Base-by-base conservation (phyloP, 2,888 invertebrate species). In the Ganaspis brasiliensis region DNA sequence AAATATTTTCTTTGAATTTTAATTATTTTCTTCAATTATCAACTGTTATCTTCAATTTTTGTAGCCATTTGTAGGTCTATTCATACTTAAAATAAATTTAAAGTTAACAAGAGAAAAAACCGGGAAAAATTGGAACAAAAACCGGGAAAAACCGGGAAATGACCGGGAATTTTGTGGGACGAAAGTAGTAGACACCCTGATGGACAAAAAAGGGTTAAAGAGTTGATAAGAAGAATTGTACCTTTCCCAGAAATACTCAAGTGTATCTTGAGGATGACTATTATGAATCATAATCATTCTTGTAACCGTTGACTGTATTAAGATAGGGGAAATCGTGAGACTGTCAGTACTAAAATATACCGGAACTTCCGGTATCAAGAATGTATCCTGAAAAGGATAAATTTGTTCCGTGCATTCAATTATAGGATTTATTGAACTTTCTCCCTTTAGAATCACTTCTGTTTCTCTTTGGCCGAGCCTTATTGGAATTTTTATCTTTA, bases 231-330 rank as follows among this genome's bases (percentile, higher is more conserved):
- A 16, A 59, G 14, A n/a, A 10, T 0, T 14, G n/a, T 31, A 92
- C 92, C 82, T 87, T 81, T 88, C 86, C 92, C 92, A 92, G 24
- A 87, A 81, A 78, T 91, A 93, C 12, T 89, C 88, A 24, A 92
- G 83, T 2, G 90, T 86, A 49, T 90, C 87, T 52, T 86, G 56
- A 5, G 71, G 79, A 8, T 90, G 88, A 63, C 82, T 85, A 83
- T 92, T 93, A 76, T 88, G 87, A 49, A 93, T 87, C 78, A 92
- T 91, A 73, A 92, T 84, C 79, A 92, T 81, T 79, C 85, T 88
- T 52, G 90, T 87, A 1, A 83, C 77, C 37, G 79, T 83, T 72
- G 84, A 89, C 85, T 92, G 90, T 2, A 86, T 86, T 0, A 89
- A 83, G 40, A 92, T 79, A 1, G 87, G 80, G 26, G 89, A 85